Evolutionary conservation across 2,797 vertebrate genomes (phyloP), one percentile per base, ranked within the genome.

Genomic region (Clarias pachynema): DNA sequence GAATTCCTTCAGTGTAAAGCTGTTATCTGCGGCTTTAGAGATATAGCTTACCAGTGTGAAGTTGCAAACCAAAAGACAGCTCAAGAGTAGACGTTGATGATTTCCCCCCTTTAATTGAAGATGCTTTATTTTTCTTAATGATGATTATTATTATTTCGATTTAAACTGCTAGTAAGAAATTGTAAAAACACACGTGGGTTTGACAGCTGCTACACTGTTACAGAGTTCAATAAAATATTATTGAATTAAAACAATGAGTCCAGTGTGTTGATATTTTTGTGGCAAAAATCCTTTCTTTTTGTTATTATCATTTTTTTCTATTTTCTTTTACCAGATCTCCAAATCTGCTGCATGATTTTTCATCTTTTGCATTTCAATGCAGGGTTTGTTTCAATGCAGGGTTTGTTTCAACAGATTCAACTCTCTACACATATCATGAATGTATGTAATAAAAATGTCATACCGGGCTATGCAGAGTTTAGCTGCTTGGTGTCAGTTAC

Each of bases 1-100:
- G 94, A 93, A 20, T 95, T 93, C 83, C 85, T 92, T 8, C 91
- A 84, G 37, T 98, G 97, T 93, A 96, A 91, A 90, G 91, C 72
- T 57, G 90, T 87, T 2, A 63, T 86, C 24, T 44, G 53, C 40
- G 72, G 70, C 34, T 63, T 84, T 10, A 24, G 20, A 37, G 77
- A 69, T 77, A 40, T 15, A 66, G 66, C 60, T 40, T 4, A 15
- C 44, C 53, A 74, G 10, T 29, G 4, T 82, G 37, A 9, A 74
- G 56, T 9, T 83, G 34, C 79, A 86, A 59, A 81, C 9, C 65
- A 81, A 24, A 84, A 53, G 9, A 62, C 26, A 20, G 0, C 59
- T 26, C 31, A 70, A 62, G n/a, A 85, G 37, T 87, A 84, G 62
- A 82, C 56, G 20, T 18, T 10, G 8, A 31, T 31, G 1, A 15